Evolutionary conservation across 2,113 vertebrate genomes (phyloP).

Genomic region (Myotis davidii): DNA sequence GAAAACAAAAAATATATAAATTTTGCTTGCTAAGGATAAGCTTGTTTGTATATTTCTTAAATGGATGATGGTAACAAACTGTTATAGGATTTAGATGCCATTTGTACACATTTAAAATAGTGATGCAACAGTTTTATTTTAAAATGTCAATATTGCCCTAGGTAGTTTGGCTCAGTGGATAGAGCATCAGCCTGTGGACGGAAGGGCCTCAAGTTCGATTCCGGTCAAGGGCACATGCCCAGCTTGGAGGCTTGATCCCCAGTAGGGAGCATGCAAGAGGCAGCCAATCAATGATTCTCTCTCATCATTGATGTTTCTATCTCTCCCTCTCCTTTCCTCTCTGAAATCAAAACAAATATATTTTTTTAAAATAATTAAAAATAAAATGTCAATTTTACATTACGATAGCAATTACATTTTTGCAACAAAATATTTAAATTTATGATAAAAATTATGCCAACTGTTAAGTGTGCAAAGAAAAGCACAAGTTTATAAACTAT

Average conservation of each 20-base stretch:
- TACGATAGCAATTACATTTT: neutral
- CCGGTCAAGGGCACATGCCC: too few relatives aligned
- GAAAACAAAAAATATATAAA: neutral
- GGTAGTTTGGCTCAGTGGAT: too few relatives aligned
- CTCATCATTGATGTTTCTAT: too few relatives aligned
- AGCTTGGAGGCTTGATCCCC: too few relatives aligned
- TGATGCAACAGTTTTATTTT: conserved; percentile 46
- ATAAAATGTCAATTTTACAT: conserved; percentile 38
- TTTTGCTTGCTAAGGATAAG: conserved; percentile 10
- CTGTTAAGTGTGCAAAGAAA: conserved; percentile 2
- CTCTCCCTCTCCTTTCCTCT: too few relatives aligned
- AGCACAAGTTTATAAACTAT: neutral
- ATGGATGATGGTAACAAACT: neutral
- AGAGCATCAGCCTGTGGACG: too few relatives aligned
- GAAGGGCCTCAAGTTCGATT: too few relatives aligned
- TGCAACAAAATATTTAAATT: conserved; percentile 29
- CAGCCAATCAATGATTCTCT: too few relatives aligned
- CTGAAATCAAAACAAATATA: too few relatives aligned
- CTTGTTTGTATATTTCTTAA: neutral
- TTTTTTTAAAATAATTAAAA: too few relatives aligned
- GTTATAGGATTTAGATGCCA: conserved; percentile 13
- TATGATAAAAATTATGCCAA: conserved; percentile 45
- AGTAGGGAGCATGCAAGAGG: too few relatives aligned
- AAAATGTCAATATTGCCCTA: conserved; percentile 40
- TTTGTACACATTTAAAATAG: conserved; percentile 44